Evolutionary conservation across 2,888 invertebrate species (phyloP), one percentile per base, ranked within the genome.

Genomic region (Xanthorhoe spadicearia): DNA sequence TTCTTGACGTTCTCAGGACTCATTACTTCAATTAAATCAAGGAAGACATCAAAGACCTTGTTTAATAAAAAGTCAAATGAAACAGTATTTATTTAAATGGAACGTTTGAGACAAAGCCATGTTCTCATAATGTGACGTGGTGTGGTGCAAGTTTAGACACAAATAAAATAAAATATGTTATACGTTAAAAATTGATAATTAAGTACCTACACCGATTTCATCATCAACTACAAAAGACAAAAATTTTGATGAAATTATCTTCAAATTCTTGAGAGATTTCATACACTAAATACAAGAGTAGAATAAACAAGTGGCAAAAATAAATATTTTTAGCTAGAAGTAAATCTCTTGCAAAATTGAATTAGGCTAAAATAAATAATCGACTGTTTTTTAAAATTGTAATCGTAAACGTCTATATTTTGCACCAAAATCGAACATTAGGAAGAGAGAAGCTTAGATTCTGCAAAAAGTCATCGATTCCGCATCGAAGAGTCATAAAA

Each of bases 381-480:
- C n/a, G n/a, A n/a, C n/a, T n/a, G n/a, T n/a, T n/a, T n/a, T 43
- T 2, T 3, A 10, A 13, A 13, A 43, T 43, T 13, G 13, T 13
- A 43, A 10, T 2, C 38, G 38, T 7, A 10, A 10, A 8, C 10
- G 48, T 17, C 28, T 56, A 2, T 64, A n/a, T 50, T 57, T 68
- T 68, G 54, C 15, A 50, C 64, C 71, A 68, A n/a, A n/a, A 50
- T 46, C 7, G 38, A 43, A 43, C 7, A 49, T 52, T 62, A 71
- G 72, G 70, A 76, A 64, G 67, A 73, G 68, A 72, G 68, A 73
- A 72, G 77, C 76, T 75, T 66, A 59, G 72, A 77, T 77, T 78
- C 78, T 71, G 76, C 78, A 82, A 84, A 73, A 85, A 84, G 77
- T 83, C 87, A 87, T 88, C 86, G 89, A 89, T 88, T 88, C 83